Conservation (phyloP, 2,888 invertebrate species). For the Helleia helle region DNA sequence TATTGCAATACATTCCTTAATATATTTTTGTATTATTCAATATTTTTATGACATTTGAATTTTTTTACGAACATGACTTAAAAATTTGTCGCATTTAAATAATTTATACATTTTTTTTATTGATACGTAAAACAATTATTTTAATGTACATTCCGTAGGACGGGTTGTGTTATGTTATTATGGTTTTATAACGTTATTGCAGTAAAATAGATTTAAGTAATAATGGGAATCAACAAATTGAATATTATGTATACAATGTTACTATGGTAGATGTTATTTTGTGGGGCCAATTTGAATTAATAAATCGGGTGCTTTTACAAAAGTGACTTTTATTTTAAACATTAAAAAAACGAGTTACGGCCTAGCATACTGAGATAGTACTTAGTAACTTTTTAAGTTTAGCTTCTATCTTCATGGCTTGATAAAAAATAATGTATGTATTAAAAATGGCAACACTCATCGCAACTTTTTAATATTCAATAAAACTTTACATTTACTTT, state of each 20-base stretch:
- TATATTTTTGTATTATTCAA: not conserved
- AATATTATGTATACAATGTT: constrained; percentile 11
- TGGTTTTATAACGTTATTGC: not conserved
- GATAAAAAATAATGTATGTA: too few species aligned
- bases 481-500: too few species aligned
- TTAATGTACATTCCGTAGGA: not conserved
- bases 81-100: too few species aligned
- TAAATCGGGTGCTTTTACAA: constrained; percentile 18
- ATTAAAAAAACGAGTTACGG: too few species aligned
- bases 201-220: not conserved
- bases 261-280: not conserved
- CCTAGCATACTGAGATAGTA: too few species aligned
- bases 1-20: not conserved
- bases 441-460: too few species aligned
- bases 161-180: not conserved
- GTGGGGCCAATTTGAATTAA: constrained; percentile 10
- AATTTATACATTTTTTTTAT: not conserved
- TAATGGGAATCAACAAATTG: not conserved
- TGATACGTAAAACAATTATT: not conserved
- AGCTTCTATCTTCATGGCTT: too few species aligned
- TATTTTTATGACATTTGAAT: not conserved
- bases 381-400: too few species aligned
- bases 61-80: not conserved
- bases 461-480: too few species aligned
- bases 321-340: constrained; percentile 1